Conservation (phyloP, 2,113 vertebrate genomes). For the Eonycteris spelaea region DNA sequence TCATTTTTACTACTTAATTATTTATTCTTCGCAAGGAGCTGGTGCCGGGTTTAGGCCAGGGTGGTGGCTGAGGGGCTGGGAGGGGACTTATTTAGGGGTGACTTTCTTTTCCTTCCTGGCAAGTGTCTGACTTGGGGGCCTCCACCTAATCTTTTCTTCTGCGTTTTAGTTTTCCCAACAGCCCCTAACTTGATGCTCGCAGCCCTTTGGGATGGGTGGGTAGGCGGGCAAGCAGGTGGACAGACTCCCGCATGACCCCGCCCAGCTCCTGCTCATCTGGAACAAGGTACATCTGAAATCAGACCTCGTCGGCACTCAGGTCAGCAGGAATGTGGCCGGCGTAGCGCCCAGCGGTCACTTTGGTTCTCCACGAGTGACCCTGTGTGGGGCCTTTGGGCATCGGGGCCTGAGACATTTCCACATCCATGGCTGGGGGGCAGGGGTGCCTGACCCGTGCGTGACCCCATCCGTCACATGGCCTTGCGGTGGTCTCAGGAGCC, state of each 20-base stretch:
- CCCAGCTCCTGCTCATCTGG: fast-evolving
- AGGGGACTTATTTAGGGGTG: neutral
- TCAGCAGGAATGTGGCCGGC: neutral
- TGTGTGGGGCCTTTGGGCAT: fast-evolving
- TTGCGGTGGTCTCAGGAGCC: neutral
- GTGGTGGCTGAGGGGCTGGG: fast-evolving
- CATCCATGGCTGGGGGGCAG: fast-evolving
- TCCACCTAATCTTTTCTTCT: fast-evolving
- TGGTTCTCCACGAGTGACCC: fast-evolving
- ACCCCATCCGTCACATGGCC: neutral
- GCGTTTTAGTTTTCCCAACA: too few species aligned
- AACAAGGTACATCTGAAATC: neutral
- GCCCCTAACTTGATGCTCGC: neutral
- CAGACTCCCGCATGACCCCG: fast-evolving
- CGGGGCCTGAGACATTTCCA: fast-evolving
- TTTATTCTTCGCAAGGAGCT: fast-evolving
- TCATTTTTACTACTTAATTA: neutral
- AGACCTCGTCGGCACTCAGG: neutral
- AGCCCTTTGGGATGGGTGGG: fast-evolving
- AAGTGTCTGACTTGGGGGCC: fast-evolving
- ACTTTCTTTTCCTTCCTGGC: neutral
- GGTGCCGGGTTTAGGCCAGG: fast-evolving
- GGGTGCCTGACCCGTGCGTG: neutral
- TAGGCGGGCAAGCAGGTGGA: fast-evolving
- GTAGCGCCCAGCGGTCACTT: fast-evolving